Base-by-base conservation (phyloP, 2,888 invertebrate species). In the Tachina grossa region DNA sequence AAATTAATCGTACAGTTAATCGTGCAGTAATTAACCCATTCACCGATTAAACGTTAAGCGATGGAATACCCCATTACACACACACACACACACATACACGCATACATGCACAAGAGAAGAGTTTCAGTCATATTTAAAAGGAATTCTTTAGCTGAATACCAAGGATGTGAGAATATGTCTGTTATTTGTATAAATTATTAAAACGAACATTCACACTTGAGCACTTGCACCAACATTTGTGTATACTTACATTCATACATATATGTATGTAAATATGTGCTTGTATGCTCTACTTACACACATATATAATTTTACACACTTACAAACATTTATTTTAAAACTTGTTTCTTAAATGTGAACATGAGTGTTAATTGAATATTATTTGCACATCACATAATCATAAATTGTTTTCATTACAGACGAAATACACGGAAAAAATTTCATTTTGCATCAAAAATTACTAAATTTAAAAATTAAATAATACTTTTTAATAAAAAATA, bases 171-270 rank as follows among this genome's bases (percentile, higher is more conserved):
- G 22, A n/a, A 22, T 53, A 31, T 45, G 59, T 63, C 51, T 41
- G 41, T 1, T 51, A 66, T 65, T 65, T 75, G 16, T 45, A 45
- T 68, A 66, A 77, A 57, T 57, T 47, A 76, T 65, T 16, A 55
- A 65, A 66, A 11, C 8, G 9, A 10, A 39, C n/a, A 57, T 9
- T 63, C 10, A 10, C 16, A 61, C 43, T 69, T 61, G 22, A 59
- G 13, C 43, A 22, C 41, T 49, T 55, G n/a, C 22, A 53, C n/a
- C 10, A 10, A n/a, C 14, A 61, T 72, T 14, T 10, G n/a, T 45
- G 39, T 2, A 16, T 1, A 9, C 9, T 5, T 43, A n/a, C 2
- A 13, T n/a, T n/a, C n/a, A n/a, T n/a, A n/a, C n/a, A n/a, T n/a
- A n/a, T n/a, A n/a, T n/a, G n/a, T 8, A 53, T 2, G 11, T 39